Percentiles rank a stretch among this genome's conserved stretches.
phyloP scores from a whole-genome alignment of 2,797 vertebrate genomes.

The Nyctalus aviator region DNA sequence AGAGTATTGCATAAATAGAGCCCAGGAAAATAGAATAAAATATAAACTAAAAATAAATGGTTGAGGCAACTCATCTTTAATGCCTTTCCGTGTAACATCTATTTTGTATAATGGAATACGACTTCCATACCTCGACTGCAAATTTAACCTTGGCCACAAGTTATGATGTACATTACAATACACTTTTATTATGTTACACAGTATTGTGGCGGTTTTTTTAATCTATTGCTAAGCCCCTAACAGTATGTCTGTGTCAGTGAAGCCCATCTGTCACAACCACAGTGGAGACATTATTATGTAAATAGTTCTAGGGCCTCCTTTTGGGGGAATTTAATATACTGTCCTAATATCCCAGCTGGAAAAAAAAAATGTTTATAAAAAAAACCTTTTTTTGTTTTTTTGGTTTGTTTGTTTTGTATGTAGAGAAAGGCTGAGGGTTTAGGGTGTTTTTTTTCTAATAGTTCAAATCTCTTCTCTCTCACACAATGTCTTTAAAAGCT shows the following conservation, averaged over 20 bases:
- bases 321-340: slow-evolving; percentile 91
- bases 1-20: slow-evolving; percentile 79
- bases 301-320: slow-evolving; percentile 89
- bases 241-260: slow-evolving; percentile 90
- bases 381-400: background rate
- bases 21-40: slow-evolving; percentile 86
- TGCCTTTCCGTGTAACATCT: slow-evolving; percentile 86
- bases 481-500: slow-evolving; percentile 85
- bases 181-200: slow-evolving; percentile 90
- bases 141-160: slow-evolving; percentile 91
- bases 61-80: slow-evolving; percentile 88
- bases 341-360: slow-evolving; percentile 90
- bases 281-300: slow-evolving; percentile 92
- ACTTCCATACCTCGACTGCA: slow-evolving; percentile 89
- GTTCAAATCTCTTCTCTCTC: slow-evolving; percentile 77
- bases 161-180: slow-evolving; percentile 90
- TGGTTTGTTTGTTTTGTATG: slow-evolving; percentile 76
- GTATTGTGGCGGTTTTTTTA: slow-evolving; percentile 89
- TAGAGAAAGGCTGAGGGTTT: slow-evolving; percentile 53
- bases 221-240: slow-evolving; percentile 90
- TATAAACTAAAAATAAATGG: slow-evolving; percentile 89
- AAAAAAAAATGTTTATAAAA: slow-evolving; percentile 87
- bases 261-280: slow-evolving; percentile 91
- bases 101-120: slow-evolving; percentile 88
- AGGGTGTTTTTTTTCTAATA: slow-evolving; percentile 70